These are phyloP conservation scores for Hemicentrotus pulcherrimus DNA, from an alignment of 35 echinoderm and acorn worm genomes.

Conservation along the genomic window DNA sequence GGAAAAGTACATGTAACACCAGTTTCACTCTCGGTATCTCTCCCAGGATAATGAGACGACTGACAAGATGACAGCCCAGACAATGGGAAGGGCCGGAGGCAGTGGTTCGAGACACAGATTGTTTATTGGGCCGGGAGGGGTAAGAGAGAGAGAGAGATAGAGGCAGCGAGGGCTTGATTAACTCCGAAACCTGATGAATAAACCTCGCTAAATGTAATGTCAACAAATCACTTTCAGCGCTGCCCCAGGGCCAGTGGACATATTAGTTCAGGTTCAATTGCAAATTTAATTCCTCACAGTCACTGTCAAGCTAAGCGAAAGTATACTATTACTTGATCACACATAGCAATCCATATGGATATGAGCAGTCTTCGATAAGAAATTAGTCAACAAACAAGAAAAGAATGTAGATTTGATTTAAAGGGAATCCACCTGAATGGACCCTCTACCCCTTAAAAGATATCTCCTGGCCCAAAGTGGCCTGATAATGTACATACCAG, in stretches of 20 bases:
- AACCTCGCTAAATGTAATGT: slow-evolving; percentile 27
- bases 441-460: no score
- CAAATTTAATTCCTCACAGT: slow-evolving; percentile 19
- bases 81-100: background rate
- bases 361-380: background rate
- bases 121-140: slow-evolving; percentile 7
- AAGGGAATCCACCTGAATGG: background rate
- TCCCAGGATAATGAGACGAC: background rate
- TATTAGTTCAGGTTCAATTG: slow-evolving; percentile 42
- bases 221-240: background rate
- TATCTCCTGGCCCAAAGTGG: no score
- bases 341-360: background rate
- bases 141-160: background rate
- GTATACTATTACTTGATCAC: background rate
- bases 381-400: background rate
- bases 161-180: background rate
- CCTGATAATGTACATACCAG: no score
- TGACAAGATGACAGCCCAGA: background rate
- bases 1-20: background rate
- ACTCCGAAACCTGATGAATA: slow-evolving; percentile 22
- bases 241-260: background rate
- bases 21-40: background rate
- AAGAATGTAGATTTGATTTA: background rate
- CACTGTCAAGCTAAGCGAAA: slow-evolving; percentile 19
- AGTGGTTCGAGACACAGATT: background rate